Evolutionary conservation across 1,140 invertebrate genomes (phyloP).

Genomic region (Sweltsa coloradensis): DNA sequence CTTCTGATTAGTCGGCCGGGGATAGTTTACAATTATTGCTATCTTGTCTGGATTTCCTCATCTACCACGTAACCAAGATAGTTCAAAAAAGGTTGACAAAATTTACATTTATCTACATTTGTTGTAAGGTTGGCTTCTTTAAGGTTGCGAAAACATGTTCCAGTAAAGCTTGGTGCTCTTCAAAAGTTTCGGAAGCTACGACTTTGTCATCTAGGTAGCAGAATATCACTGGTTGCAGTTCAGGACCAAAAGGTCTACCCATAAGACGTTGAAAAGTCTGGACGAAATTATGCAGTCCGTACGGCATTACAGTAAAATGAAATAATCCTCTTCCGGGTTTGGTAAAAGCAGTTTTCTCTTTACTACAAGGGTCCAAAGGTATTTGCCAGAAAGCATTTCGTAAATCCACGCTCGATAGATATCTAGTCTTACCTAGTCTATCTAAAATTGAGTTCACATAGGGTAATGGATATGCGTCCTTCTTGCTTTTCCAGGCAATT

Average conservation of each 20-base stretch:
- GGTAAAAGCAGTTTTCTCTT: slow-evolving; percentile 9
- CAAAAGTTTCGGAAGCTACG: too few species aligned
- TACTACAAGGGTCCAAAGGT: background rate
- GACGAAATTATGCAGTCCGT: background rate
- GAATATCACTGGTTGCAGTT: too few species aligned
- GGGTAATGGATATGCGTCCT: slow-evolving; percentile 7
- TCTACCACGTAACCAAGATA: too few species aligned
- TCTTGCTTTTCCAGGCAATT: background rate
- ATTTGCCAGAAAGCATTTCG: slow-evolving; percentile 11
- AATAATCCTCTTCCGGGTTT: slow-evolving; percentile 5
- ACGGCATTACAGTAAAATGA: slow-evolving; percentile 9
- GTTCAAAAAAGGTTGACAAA: too few species aligned
- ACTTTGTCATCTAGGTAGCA: too few species aligned
- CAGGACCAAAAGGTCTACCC: background rate
- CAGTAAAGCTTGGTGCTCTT: too few species aligned
- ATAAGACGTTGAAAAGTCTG: slow-evolving; percentile 10
- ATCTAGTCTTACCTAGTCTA: background rate
- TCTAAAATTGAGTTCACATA: slow-evolving; percentile 6
- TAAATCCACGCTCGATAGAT: slow-evolving; percentile 11
- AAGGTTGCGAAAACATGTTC: too few species aligned
- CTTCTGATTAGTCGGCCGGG: too few species aligned
- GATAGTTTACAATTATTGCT: too few species aligned
- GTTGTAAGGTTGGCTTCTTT: too few species aligned
- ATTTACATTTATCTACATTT: too few species aligned
- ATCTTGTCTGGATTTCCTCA: too few species aligned